Conservation (phyloP, 1,140 invertebrate genomes). For the Pararge aegeria region DNA sequence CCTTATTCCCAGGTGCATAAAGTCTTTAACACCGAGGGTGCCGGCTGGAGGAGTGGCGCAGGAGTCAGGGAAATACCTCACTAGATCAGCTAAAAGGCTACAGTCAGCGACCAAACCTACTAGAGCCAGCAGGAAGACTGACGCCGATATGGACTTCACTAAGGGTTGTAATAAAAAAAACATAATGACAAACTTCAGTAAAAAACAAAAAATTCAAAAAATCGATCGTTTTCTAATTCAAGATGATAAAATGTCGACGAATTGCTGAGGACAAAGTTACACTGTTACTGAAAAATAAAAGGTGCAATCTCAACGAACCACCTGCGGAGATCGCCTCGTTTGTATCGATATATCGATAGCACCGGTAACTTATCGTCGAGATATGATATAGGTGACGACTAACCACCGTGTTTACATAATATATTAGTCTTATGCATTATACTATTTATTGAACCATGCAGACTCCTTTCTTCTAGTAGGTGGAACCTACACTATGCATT, state of each 20-base stretch:
- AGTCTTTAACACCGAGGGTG: constrained; percentile 55
- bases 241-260: no score
- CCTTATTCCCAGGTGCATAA: constrained; percentile 56
- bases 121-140: constrained; percentile 15
- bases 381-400: no score
- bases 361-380: no score
- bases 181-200: neutral
- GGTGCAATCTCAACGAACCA: no score
- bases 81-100: constrained; percentile 54
- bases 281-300: neutral
- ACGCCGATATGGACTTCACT: neutral
- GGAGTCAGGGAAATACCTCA: constrained; percentile 57
- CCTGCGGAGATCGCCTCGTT: no score
- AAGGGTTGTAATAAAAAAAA: no score
- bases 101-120: constrained; percentile 48
- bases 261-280: neutral
- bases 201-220: neutral
- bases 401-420: no score
- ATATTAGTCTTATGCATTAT: no score
- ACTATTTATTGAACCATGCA: no score
- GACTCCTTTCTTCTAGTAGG: no score
- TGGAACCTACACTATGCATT: no score
- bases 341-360: no score
- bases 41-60: constrained; percentile 23
- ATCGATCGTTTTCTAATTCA: neutral